A percentile compares a stretch with the other conserved stretches of the same genome.
These are phyloP conservation scores for Caenorhabditis brenneri DNA, from an alignment of 1,140 invertebrate species.

Conservation along the genomic window DNA sequence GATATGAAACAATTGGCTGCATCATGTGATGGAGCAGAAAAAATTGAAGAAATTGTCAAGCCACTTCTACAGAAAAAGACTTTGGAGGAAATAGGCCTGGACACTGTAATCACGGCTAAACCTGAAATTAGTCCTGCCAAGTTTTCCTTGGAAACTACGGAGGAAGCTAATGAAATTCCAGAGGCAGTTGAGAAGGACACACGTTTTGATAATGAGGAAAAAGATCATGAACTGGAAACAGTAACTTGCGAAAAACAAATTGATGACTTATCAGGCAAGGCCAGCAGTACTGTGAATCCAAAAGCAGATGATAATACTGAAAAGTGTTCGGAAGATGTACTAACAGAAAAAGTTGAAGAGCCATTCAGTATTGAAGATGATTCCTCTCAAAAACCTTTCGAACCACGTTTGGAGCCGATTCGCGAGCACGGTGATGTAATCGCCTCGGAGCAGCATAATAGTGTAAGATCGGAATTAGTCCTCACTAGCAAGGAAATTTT, in stretches of 20 bases:
- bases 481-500: neutral
- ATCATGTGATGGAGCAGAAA: slow-evolving; percentile 44
- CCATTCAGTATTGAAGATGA: neutral
- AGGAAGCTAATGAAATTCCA: neutral
- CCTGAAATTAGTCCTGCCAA: neutral
- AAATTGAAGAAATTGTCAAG: slow-evolving; percentile 45
- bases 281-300: neutral
- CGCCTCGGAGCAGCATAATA: neutral
- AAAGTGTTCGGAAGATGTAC: neutral
- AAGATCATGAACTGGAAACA: neutral
- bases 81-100: slow-evolving; percentile 43
- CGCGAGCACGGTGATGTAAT: neutral
- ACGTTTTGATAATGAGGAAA: neutral
- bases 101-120: slow-evolving; percentile 17
- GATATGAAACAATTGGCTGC: slow-evolving; percentile 32
- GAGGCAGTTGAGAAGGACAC: neutral
- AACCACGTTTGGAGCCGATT: neutral
- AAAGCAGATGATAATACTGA: neutral
- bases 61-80: slow-evolving; percentile 37
- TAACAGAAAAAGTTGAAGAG: neutral
- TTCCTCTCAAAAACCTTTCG: neutral
- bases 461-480: neutral
- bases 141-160: neutral
- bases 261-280: no score
- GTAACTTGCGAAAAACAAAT: no score